phyloP scores from a whole-genome alignment of 2,113 vertebrate genomes.

The Entomyzon cyanotis region DNA sequence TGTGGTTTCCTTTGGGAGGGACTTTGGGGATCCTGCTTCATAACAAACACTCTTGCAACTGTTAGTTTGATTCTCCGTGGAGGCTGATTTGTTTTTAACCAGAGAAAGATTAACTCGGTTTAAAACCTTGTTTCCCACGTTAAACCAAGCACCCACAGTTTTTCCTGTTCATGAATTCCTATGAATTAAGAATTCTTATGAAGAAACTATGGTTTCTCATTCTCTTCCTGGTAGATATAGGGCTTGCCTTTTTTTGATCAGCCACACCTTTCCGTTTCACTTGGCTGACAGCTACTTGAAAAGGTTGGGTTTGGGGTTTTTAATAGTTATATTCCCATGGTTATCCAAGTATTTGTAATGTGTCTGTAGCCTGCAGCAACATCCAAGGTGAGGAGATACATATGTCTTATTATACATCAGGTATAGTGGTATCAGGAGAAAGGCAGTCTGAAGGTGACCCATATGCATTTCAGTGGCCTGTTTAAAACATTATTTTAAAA shows the following conservation, averaged over 20 bases:
- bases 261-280: background rate
- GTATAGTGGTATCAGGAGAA: background rate
- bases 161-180: background rate
- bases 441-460: background rate
- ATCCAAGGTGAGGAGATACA: background rate
- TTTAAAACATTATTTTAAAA: background rate
- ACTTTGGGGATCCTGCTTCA: background rate
- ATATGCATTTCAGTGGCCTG: background rate
- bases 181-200: background rate
- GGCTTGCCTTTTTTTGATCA: background rate
- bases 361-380: background rate
- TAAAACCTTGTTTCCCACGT: background rate
- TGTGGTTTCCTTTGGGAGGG: background rate
- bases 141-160: background rate
- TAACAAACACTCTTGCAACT: background rate
- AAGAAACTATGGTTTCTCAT: background rate
- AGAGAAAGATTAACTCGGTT: background rate
- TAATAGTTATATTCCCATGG: background rate
- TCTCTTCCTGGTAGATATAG: background rate
- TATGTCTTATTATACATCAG: background rate
- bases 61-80: background rate
- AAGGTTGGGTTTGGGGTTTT: background rate
- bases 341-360: background rate
- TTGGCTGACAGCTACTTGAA: background rate
- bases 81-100: background rate